A percentile compares a stretch with the other conserved stretches of the same genome.
phyloP scores from a whole-genome alignment of 2,888 invertebrate genomes.

The Cryptophagus acutangulus region DNA sequence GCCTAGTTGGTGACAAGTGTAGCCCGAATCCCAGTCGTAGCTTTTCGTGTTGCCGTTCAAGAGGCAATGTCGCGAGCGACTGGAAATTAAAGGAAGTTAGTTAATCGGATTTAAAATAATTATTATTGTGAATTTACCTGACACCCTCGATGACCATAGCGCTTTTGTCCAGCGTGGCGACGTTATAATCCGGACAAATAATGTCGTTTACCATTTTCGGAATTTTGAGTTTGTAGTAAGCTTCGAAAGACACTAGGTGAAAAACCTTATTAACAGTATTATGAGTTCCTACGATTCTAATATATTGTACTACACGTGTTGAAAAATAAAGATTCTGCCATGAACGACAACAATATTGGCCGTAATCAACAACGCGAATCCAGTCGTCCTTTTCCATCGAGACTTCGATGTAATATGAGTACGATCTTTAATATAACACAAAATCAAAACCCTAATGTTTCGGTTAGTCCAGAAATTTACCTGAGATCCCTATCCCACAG shows the following conservation, averaged over 20 bases:
- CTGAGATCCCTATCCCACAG: conserved; percentile 93
- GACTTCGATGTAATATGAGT: conserved; percentile 87
- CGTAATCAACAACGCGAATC: conserved; percentile 90
- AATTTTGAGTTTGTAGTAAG: conserved; percentile 72
- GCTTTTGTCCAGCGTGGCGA: conserved; percentile 84
- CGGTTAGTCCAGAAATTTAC: conserved; percentile 36
- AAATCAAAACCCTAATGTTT: background rate
- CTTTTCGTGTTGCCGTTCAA: conserved; percentile 91
- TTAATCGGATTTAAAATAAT: conserved; percentile 5
- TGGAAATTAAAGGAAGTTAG: conserved; percentile 39
- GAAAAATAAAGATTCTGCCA: conserved; percentile 95
- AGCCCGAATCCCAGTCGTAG: conserved; percentile 99
- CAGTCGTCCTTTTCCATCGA: conserved; percentile 95
- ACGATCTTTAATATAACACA: conserved; percentile 56
- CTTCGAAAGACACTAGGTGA: conserved; percentile 90
- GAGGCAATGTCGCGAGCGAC: conserved; percentile 86
- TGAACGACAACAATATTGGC: conserved; percentile 87
- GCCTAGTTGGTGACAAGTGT: conserved; percentile 94
- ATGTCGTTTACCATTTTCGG: conserved; percentile 72
- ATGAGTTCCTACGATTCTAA: conserved; percentile 81
- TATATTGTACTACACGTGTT: conserved; percentile 79
- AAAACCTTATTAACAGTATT: conserved; percentile 94
- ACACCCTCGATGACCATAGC: conserved; percentile 97
- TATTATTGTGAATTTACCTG: conserved; percentile 54
- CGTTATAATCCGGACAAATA: conserved; percentile 80